Percentiles rank a stretch among this genome's conserved stretches.
Conservation (phyloP, 2,113 vertebrate genomes). For the Todiramphus chloris region DNA sequence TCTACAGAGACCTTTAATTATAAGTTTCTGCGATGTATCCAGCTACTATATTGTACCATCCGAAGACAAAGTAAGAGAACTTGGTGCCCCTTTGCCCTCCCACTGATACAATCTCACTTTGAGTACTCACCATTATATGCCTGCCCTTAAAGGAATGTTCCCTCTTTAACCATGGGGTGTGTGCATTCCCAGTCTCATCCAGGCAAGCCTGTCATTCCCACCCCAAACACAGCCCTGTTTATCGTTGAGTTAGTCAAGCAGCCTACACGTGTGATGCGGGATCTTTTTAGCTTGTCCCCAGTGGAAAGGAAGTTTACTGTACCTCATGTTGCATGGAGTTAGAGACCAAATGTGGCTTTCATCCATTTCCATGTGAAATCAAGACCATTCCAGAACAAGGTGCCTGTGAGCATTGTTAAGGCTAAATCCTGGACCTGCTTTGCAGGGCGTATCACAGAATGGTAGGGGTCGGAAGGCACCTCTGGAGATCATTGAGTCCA, state of each 20-base stretch:
- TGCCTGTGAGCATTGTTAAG: background rate
- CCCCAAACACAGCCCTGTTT: background rate
- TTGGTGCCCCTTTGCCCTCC: background rate
- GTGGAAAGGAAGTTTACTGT: background rate
- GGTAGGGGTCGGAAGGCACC: too few relatives aligned
- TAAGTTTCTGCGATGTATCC: background rate
- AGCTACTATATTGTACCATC: background rate
- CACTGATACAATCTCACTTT: background rate
- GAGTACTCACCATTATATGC: background rate
- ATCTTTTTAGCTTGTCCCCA: background rate
- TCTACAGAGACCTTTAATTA: conserved; percentile 43
- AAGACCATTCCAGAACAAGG: background rate
- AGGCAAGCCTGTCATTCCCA: background rate
- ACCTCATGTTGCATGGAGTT: background rate
- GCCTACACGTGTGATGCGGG: background rate
- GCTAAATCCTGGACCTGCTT: background rate
- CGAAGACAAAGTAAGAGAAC: background rate
- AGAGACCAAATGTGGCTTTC: background rate
- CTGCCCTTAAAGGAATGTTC: background rate
- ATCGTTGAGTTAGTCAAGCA: background rate
- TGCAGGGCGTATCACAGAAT: background rate
- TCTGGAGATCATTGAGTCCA: too few relatives aligned
- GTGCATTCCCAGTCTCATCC: background rate
- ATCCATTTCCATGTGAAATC: background rate
- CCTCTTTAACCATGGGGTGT: background rate